Base-by-base conservation (phyloP, 2,797 vertebrate genomes). In the Acestrorhynchus altus region DNA sequence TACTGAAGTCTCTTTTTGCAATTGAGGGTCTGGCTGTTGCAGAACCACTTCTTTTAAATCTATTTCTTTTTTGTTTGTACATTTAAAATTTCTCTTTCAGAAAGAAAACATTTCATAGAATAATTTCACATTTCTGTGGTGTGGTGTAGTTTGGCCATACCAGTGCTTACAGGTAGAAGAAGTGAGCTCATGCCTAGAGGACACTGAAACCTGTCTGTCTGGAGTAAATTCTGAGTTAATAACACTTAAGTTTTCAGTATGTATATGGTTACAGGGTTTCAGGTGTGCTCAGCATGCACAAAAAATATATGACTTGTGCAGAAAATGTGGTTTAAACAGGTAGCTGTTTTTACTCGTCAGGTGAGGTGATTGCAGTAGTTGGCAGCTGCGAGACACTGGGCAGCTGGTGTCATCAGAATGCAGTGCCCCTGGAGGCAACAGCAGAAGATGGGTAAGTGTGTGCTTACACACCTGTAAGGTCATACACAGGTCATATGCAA, bases 341-440 rank as follows among this genome's bases (percentile, higher is more conserved):
- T 44, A 8, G 20, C 20, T 59, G 8, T 74, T 46, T 81, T 26
- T 70, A 42, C 26, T 52, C 3, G 2, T 39, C 71, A 99, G 98
- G 96, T 79, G 96, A 99, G 84, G 91, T 96, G 81, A 94, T 99
- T 12, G 97, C 96, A 26, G 91, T 98, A 79, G 96, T 96, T 1
- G 98, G 98, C 40, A 95, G 89, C 90, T 96, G 95, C 88, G 94
- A 95, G 84, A 82, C 92, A 72, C 90, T 99, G 77, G 98, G 98
- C 74, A 91, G 81, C 74, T 99, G 98, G 98, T 95, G 89, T 86
- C 93, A 95, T 57, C 92, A 95, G 46, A 92, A 85, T 81, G 96
- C 97, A 2, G 90, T 96, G 71, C 84, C 90, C 51, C 91, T 99
- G 46, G 87, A 92, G 22, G 88, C 87, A 15, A 82, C 87, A 24